A percentile compares a stretch with the other conserved stretches of the same genome.
phyloP scores from a whole-genome alignment of 1,140 invertebrate species.

The Diorhabda elongata region DNA sequence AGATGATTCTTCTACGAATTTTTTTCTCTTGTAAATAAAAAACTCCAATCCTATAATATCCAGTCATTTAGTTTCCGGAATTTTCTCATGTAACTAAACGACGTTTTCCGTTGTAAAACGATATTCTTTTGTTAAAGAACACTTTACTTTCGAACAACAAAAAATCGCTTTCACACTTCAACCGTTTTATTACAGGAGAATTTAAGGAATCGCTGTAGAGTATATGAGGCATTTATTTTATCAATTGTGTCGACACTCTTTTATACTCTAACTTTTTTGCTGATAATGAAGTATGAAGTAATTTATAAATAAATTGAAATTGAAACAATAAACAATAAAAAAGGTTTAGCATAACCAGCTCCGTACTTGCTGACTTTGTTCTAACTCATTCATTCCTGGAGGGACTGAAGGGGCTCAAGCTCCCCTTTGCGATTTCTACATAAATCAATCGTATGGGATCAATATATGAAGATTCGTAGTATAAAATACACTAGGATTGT shows the following conservation, averaged over 20 bases:
- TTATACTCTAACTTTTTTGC: too few relatives aligned
- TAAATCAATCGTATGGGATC: too few relatives aligned
- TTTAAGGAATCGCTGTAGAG: slow-evolving; percentile 27
- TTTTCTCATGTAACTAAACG: slow-evolving; percentile 30
- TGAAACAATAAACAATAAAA: too few relatives aligned
- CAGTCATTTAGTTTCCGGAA: slow-evolving; percentile 7
- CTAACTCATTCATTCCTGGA: too few relatives aligned
- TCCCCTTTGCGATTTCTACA: too few relatives aligned
- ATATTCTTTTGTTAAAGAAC: slow-evolving; percentile 29
- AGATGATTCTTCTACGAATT: neutral
- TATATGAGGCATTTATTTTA: slow-evolving; percentile 4
- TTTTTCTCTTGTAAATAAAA: slow-evolving; percentile 1
- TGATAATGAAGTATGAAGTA: too few relatives aligned
- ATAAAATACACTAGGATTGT: too few relatives aligned
- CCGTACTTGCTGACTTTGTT: too few relatives aligned
- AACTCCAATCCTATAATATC: neutral
- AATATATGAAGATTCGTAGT: too few relatives aligned
- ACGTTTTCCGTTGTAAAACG: slow-evolving; percentile 25
- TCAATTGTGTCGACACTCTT: neutral
- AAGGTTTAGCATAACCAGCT: too few relatives aligned
- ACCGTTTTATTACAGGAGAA: slow-evolving; percentile 32
- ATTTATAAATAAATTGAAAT: too few relatives aligned
- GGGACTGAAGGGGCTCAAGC: too few relatives aligned
- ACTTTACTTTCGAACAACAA: slow-evolving; percentile 33
- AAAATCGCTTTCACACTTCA: slow-evolving; percentile 38